Percentiles rank a stretch among this genome's conserved stretches.
Conservation (phyloP, 2,797 vertebrate species). For the Buphagus erythrorhynchus region DNA sequence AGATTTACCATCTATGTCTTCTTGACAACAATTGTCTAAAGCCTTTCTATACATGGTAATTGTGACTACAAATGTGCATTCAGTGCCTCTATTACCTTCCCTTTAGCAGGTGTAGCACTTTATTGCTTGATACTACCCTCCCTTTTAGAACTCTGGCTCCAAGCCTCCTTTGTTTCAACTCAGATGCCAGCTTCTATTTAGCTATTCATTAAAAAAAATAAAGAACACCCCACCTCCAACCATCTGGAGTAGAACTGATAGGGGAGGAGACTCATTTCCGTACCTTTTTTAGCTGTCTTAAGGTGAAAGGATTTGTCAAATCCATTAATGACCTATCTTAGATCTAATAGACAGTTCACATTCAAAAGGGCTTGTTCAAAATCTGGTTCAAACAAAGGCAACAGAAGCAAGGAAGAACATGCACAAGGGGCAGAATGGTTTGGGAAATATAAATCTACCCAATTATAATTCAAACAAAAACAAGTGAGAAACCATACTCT, state of each 20-base stretch:
- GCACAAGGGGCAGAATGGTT: constrained; percentile 26
- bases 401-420: constrained; percentile 21
- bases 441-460: constrained; percentile 74
- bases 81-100: constrained; percentile 51
- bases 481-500: constrained; percentile 65
- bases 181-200: constrained; percentile 75
- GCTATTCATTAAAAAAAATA: constrained; percentile 58
- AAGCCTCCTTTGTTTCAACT: constrained; percentile 76
- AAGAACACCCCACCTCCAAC: constrained; percentile 7
- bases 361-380: constrained; percentile 53
- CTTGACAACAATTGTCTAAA: constrained; percentile 32
- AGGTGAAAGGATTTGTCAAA: constrained; percentile 77
- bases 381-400: constrained; percentile 43
- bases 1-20: neutral
- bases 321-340: constrained; percentile 61
- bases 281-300: constrained; percentile 64
- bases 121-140: constrained; percentile 46
- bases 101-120: constrained; percentile 71
- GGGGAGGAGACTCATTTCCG: constrained; percentile 57
- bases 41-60: neutral
- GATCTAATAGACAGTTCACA: constrained; percentile 52
- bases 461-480: constrained; percentile 77
- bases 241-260: constrained; percentile 77
- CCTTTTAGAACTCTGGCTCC: constrained; percentile 65
- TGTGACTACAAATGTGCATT: constrained; percentile 45